Percentiles rank a stretch among this genome's conserved stretches.
Conservation (phyloP, 37 sponge, comb jelly and placozoan species). For the Theonella swinhoei region DNA sequence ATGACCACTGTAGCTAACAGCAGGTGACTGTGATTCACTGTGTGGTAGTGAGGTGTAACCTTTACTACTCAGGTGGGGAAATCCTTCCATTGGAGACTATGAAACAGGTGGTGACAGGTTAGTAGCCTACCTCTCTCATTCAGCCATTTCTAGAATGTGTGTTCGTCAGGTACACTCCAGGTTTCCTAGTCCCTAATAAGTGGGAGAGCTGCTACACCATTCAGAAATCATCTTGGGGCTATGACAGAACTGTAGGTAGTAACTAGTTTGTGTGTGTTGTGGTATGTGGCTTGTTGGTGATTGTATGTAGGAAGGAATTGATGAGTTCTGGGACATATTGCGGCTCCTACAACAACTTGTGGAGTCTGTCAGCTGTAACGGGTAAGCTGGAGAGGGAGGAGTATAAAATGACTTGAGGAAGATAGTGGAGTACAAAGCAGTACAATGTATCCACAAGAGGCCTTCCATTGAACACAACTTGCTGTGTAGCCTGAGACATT, state of each 20-base stretch:
- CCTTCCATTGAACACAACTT: no score
- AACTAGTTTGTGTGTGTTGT: neutral
- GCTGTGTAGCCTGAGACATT: neutral
- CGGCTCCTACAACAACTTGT: constrained; percentile 62
- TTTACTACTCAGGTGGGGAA: constrained; percentile 50
- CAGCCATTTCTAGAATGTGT: neutral
- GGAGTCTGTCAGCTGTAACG: constrained; percentile 64
- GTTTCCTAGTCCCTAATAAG: constrained; percentile 46
- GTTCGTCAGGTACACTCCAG: constrained; percentile 49
- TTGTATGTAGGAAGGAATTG: constrained; percentile 18
- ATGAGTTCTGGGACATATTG: constrained; percentile 30
- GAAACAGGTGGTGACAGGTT: constrained; percentile 72
- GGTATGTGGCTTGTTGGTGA: neutral
- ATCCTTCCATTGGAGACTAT: constrained; percentile 64
- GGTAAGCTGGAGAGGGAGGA: constrained; percentile 26
- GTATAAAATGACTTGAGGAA: no score
- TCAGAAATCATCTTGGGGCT: constrained; percentile 76
- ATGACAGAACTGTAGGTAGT: constrained; percentile 58
- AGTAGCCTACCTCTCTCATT: neutral
- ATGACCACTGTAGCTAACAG: constrained; percentile 60
- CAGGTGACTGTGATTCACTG: constrained; percentile 28
- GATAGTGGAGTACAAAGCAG: no score
- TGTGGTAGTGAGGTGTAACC: neutral
- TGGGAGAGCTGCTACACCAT: constrained; percentile 85
- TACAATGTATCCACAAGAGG: no score